These are phyloP conservation scores for Caranx ignobilis DNA, from an alignment of 2,113 vertebrate genomes.

Conservation along the genomic window DNA sequence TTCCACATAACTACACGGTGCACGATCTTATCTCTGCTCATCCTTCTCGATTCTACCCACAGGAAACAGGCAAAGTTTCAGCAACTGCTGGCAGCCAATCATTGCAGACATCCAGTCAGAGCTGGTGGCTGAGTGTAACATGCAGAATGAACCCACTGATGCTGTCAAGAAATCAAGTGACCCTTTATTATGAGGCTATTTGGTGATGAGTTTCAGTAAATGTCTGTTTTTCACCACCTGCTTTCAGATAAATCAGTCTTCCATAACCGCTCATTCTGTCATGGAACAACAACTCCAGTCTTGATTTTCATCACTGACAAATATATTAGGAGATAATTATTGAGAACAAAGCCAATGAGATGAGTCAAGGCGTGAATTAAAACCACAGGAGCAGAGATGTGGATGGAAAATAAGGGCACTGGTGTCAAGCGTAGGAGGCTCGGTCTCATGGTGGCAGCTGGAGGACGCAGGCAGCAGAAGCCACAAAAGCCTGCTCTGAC, in stretches of 20 bases:
- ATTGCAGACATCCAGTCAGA: conserved; percentile 51
- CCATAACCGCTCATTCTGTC: background rate
- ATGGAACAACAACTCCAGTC: background rate
- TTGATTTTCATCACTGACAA: background rate
- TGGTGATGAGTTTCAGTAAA: background rate
- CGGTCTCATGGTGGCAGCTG: conserved; percentile 31
- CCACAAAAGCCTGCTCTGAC: conserved; percentile 60
- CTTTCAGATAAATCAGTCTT: conserved; percentile 22
- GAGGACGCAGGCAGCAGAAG: conserved; percentile 39
- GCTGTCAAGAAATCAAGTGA: conserved; percentile 9
- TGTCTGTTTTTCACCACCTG: conserved; percentile 7
- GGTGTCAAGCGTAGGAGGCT: conserved; percentile 65
- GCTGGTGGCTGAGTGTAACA: conserved; percentile 8
- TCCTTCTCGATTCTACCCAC: conserved; percentile 63
- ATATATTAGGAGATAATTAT: background rate
- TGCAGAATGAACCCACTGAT: conserved; percentile 22
- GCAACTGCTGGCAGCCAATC: conserved; percentile 68
- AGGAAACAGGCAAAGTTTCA: conserved; percentile 74
- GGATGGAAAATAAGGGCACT: conserved; percentile 63
- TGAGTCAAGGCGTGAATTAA: conserved; percentile 45
- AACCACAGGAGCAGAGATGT: conserved; percentile 47
- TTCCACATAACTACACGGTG: conserved; percentile 30
- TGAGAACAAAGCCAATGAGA: conserved; percentile 36
- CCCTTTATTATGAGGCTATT: background rate
- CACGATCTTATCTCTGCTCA: conserved; percentile 39